These are phyloP conservation scores for Regulus satrapa DNA, from an alignment of 2,113 vertebrate species.

Conservation along the genomic window DNA sequence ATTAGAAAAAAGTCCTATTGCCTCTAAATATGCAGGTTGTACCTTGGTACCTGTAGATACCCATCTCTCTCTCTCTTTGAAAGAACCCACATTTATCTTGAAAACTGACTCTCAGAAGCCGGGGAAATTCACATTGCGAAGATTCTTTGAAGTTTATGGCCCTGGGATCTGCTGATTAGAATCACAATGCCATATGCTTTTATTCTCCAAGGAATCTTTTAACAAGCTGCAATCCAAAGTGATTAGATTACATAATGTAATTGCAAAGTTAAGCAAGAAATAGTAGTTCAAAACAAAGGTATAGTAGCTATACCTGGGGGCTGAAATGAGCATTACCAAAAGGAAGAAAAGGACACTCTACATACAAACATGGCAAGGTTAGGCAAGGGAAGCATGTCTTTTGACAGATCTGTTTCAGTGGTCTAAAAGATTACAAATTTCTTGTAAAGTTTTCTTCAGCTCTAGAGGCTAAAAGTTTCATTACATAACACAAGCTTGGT, in stretches of 20 bases:
- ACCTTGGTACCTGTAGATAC: not conserved
- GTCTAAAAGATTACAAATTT: not conserved
- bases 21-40: not conserved
- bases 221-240: not conserved
- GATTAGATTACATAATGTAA: not conserved
- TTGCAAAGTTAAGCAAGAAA: slow-evolving; percentile 14
- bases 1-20: not conserved
- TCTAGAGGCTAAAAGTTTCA: not conserved
- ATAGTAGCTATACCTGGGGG: not conserved
- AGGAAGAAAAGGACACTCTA: not conserved
- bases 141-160: slow-evolving; percentile 41
- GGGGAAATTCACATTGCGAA: slow-evolving; percentile 33
- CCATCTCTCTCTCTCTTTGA: not conserved
- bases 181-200: not conserved
- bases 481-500: not conserved
- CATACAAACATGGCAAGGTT: not conserved
- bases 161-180: slow-evolving; percentile 29
- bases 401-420: not conserved
- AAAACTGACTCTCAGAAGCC: not conserved
- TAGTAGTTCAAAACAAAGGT: not conserved
- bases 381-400: not conserved
- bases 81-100: slow-evolving; percentile 9
- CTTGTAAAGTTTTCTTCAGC: not conserved
- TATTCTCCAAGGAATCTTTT: slow-evolving; percentile 9
- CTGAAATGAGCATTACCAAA: not conserved